Base-by-base conservation (phyloP, 2,888 invertebrate species). In the Nemurella pictetii region DNA sequence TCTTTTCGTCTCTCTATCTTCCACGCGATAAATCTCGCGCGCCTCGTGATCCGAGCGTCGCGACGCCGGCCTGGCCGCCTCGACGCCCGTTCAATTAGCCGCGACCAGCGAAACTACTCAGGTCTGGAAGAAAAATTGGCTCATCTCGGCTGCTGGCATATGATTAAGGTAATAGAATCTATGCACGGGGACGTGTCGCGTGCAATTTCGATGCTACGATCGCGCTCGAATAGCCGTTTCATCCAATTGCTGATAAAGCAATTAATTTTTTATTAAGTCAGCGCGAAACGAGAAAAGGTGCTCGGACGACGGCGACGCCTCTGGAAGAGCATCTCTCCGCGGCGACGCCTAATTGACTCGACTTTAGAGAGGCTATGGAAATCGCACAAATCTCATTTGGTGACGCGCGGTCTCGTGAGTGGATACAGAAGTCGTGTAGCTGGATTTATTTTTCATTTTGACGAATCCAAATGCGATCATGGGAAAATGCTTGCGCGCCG, bases 21-120 rank as follows among this genome's bases (percentile, higher is more conserved):
- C 12, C 35, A 36, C 35, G 82, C 82, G 82, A 82, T 82, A 82
- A 82, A 82, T 82, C 72, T 82, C 82, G 82, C 32, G 55, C n/a
- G 82, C 72, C 82, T 55, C 29, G 55, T 36, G 82, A 82, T 27
- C 36, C 82, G 35, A 82, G 82, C 55, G 82, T 82, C 72, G 35
- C 82, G 26, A 32, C 72, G 82, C 82, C 82, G 32, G 26, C n/a
- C n/a, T n/a, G n/a, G n/a, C n/a, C 26, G 55, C 36, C 12, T 32
- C n/a, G 20, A 12, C 55, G 55, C 20, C 55, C 15, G 20, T 55
- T 3, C 55, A 55, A 55, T 55, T 55, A 55, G 55, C 4, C 3
- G 32, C 32, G 32, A 32, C 4, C 9, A 32, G 32, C 3, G 32
- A 32, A 32, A 32, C 32, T 32, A 32, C 55, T 55, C 55, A 20